A percentile compares a stretch with the other conserved stretches of the same genome.
phyloP scores from a whole-genome alignment of 2,113 vertebrate species.

The Melanerpes aurifrons region DNA sequence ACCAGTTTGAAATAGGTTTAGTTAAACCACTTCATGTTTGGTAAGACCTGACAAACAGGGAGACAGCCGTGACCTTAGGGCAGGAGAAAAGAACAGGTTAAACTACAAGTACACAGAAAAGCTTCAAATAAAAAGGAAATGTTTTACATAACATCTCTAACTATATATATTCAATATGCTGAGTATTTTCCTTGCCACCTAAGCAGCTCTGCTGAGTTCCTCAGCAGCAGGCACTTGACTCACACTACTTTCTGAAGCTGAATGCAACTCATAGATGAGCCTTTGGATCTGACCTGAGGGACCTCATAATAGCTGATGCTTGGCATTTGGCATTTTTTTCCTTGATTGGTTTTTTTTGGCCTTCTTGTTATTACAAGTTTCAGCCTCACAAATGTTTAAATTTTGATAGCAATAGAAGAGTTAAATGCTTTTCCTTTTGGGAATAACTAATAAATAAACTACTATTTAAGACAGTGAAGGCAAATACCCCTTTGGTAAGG shows the following conservation, averaged over 20 bases:
- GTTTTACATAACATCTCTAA: neutral
- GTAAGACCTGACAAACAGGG: neutral
- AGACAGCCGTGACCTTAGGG: neutral
- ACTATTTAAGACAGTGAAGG: neutral
- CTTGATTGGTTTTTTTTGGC: neutral
- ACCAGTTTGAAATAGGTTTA: neutral
- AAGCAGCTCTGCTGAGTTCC: neutral
- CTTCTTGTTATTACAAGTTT: neutral
- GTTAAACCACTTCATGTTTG: neutral
- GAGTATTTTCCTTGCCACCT: neutral
- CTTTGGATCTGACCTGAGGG: neutral
- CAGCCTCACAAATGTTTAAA: neutral
- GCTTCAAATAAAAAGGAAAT: neutral
- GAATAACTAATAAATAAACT: neutral
- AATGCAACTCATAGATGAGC: neutral
- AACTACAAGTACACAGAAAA: neutral
- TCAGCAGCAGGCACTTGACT: neutral
- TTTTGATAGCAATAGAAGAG: neutral
- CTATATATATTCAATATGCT: accelerated
- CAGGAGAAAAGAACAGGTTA: neutral
- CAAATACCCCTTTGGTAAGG: neutral
- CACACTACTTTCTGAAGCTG: neutral
- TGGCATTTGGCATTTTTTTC: neutral
- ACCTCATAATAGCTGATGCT: neutral
- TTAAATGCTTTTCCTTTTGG: neutral